Percentiles rank a stretch among this genome's conserved stretches.
Evolutionary conservation across 2,113 vertebrate genomes (phyloP).

Genomic region (Struthio camelus): DNA sequence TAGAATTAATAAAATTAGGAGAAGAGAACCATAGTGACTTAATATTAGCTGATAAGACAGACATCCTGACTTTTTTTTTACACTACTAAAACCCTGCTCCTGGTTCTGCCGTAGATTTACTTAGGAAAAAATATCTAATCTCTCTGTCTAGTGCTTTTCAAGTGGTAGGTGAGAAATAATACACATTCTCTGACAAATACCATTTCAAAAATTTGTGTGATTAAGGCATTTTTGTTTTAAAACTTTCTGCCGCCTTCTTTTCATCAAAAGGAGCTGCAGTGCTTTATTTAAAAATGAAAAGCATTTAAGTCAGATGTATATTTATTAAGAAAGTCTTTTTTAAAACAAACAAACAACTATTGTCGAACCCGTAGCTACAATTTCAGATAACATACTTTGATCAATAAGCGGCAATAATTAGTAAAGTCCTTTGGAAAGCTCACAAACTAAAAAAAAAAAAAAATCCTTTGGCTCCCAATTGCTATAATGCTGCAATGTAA

Average conservation of each 20-base stretch:
- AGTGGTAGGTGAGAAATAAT: neutral
- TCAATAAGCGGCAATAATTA: neutral
- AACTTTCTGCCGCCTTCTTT: neutral
- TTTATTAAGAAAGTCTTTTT: neutral
- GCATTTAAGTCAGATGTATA: neutral
- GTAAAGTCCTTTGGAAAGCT: neutral
- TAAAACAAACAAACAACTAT: slow-evolving; percentile 37
- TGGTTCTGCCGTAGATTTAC: neutral
- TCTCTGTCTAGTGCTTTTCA: neutral
- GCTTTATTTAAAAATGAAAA: neutral
- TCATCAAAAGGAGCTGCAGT: neutral
- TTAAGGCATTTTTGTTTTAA: neutral
- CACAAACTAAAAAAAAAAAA: neutral
- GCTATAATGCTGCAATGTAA: neutral
- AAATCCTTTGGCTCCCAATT: neutral
- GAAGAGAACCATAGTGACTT: neutral
- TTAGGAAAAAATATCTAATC: neutral
- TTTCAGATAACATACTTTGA: neutral
- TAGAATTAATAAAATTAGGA: neutral
- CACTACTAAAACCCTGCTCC: neutral
- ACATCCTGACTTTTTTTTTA: neutral
- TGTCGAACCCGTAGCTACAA: neutral
- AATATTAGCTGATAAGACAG: neutral
- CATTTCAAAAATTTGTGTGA: neutral
- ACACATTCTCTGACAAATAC: neutral